These are phyloP conservation scores for Amphipyra tragopoginis DNA, from an alignment of 2,888 invertebrate species.

Conservation along the genomic window DNA sequence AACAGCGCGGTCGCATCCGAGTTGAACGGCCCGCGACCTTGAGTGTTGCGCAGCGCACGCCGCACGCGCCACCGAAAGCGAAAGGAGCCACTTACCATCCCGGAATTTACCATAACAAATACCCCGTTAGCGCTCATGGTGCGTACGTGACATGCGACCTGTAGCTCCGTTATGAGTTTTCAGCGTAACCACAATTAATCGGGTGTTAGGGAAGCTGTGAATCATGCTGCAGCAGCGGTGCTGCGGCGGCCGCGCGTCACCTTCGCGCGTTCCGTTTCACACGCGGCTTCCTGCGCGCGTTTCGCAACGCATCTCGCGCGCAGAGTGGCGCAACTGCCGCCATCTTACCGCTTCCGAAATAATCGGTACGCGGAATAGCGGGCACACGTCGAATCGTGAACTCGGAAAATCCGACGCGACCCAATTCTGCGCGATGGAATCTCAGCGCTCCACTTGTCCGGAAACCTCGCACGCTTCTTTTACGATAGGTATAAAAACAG, in stretches of 20 bases:
- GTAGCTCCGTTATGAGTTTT: slow-evolving; percentile 56
- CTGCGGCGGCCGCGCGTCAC: slow-evolving; percentile 72
- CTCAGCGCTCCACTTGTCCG: slow-evolving; percentile 84
- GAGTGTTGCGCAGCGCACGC: slow-evolving; percentile 84
- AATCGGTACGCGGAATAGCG: slow-evolving; percentile 66
- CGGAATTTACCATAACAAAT: slow-evolving; percentile 70
- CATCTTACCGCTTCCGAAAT: slow-evolving; percentile 78
- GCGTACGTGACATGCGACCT: slow-evolving; percentile 81
- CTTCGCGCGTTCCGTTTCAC: slow-evolving; percentile 73
- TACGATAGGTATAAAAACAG: slow-evolving; percentile 81
- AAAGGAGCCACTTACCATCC: slow-evolving; percentile 80
- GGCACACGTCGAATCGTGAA: slow-evolving; percentile 62
- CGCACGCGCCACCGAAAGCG: slow-evolving; percentile 86
- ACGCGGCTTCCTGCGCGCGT: slow-evolving; percentile 79
- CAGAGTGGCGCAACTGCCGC: slow-evolving; percentile 72
- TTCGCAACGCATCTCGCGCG: slow-evolving; percentile 74
- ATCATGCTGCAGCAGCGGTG: slow-evolving; percentile 57
- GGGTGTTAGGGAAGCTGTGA: slow-evolving; percentile 66
- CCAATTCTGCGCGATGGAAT: slow-evolving; percentile 75
- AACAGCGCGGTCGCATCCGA: slow-evolving; percentile 88
- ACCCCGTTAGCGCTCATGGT: slow-evolving; percentile 61
- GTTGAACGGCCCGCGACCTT: slow-evolving; percentile 90
- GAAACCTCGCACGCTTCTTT: slow-evolving; percentile 79
- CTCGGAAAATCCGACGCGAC: slow-evolving; percentile 75
- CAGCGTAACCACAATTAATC: slow-evolving; percentile 68